Evolutionary conservation across 2,888 invertebrate genomes (phyloP).

Genomic region (Heliconius aoede): DNA sequence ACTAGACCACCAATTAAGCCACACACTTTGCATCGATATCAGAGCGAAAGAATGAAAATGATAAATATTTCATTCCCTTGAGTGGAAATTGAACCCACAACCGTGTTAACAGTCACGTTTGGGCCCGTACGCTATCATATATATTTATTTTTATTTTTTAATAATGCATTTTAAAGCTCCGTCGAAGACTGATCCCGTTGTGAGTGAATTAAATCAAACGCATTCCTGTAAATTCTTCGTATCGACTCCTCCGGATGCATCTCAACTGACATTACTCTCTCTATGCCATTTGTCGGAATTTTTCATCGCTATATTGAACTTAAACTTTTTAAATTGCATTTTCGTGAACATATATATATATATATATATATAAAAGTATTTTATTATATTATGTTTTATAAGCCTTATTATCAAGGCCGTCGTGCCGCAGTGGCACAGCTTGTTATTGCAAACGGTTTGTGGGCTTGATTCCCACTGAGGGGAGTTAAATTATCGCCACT

Average conservation of each 20-base stretch:
- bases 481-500: neutral
- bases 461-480: no score
- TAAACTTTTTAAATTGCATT: neutral
- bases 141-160: neutral
- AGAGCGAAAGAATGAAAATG: no score
- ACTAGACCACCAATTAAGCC: no score
- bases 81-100: no score
- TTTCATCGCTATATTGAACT: slow-evolving; percentile 7
- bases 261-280: slow-evolving; percentile 10
- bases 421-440: no score
- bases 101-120: no score
- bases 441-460: no score
- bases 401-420: no score
- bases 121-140: no score
- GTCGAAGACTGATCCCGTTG: neutral
- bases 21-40: no score
- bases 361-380: neutral
- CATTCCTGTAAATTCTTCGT: slow-evolving; percentile 19
- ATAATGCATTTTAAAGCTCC: neutral
- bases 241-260: slow-evolving; percentile 3
- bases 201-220: slow-evolving; percentile 13
- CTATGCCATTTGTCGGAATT: slow-evolving; percentile 16
- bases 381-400: no score
- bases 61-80: no score
- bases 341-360: neutral